Percentiles rank a stretch among this genome's conserved stretches.
phyloP scores from a whole-genome alignment of 2,797 vertebrate genomes.

The Prionace glauca region DNA sequence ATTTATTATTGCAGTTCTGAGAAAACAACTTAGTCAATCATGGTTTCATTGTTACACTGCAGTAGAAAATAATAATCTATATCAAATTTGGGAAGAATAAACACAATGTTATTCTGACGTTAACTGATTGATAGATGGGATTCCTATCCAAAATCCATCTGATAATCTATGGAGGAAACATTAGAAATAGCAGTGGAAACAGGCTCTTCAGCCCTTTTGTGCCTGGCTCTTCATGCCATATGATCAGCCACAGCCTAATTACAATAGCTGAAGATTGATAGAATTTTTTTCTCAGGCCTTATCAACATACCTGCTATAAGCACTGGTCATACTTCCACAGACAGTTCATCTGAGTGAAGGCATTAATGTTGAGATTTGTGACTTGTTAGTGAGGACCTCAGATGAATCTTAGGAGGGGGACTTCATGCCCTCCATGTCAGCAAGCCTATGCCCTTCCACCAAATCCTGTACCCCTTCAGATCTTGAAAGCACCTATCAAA shows the following conservation, averaged over 20 bases:
- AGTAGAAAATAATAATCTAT: neutral
- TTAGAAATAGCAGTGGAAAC: neutral
- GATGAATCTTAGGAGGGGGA: neutral
- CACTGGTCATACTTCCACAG: neutral
- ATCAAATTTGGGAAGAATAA: neutral
- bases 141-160: neutral
- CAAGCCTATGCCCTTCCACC: too few species aligned
- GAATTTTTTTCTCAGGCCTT: neutral
- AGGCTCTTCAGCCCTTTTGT: too few species aligned
- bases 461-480: too few species aligned
- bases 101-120: neutral
- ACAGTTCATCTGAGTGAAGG: neutral
- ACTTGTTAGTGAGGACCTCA: neutral
- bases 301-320: neutral
- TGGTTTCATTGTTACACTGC: neutral
- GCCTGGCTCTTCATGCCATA: too few species aligned
- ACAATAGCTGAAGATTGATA: neutral
- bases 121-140: neutral
- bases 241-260: neutral
- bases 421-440: neutral
- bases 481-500: too few species aligned
- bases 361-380: neutral
- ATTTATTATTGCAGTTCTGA: neutral
- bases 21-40: neutral
- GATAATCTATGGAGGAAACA: neutral